A percentile compares a stretch with the other conserved stretches of the same genome.
phyloP scores from a whole-genome alignment of 2,888 invertebrate genomes.

The Galeopsomyia nigrocyanea region DNA sequence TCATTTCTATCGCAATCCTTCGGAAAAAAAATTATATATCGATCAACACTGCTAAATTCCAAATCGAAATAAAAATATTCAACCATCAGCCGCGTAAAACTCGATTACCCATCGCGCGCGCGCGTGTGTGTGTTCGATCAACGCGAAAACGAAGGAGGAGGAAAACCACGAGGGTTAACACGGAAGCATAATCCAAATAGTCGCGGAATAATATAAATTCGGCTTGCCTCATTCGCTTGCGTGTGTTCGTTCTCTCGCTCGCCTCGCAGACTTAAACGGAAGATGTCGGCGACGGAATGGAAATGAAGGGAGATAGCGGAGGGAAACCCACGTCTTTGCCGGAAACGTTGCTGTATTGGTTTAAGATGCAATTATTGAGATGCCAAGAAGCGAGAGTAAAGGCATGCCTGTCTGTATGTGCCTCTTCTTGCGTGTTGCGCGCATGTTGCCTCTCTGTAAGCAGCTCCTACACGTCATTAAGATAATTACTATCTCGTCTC shows the following conservation, averaged over 20 bases:
- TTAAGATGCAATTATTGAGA: conserved; percentile 58
- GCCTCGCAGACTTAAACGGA: conserved; percentile 2
- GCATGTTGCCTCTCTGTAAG: not conserved
- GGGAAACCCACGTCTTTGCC: conserved; percentile 39
- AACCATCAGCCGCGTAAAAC: too few species aligned
- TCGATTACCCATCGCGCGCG: too few species aligned
- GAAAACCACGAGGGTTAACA: conserved; percentile 19
- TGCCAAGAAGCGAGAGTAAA: too few species aligned
- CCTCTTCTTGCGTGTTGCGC: too few species aligned
- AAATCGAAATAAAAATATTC: too few species aligned
- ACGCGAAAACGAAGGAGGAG: too few species aligned
- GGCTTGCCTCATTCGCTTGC: not conserved
- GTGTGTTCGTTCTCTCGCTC: too few species aligned
- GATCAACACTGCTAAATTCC: too few species aligned
- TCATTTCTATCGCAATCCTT: too few species aligned
- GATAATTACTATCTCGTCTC: not conserved
- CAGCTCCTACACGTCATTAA: not conserved
- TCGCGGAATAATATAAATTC: conserved; percentile 30
- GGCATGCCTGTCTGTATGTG: not conserved
- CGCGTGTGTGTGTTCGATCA: too few species aligned
- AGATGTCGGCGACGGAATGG: conserved; percentile 47
- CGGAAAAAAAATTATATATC: too few species aligned
- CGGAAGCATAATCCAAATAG: conserved; percentile 32
- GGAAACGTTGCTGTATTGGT: conserved; percentile 54
- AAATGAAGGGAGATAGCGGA: conserved; percentile 35